These are phyloP conservation scores for Rachycentron canadum DNA, from an alignment of 2,797 vertebrate genomes.

Conservation along the genomic window DNA sequence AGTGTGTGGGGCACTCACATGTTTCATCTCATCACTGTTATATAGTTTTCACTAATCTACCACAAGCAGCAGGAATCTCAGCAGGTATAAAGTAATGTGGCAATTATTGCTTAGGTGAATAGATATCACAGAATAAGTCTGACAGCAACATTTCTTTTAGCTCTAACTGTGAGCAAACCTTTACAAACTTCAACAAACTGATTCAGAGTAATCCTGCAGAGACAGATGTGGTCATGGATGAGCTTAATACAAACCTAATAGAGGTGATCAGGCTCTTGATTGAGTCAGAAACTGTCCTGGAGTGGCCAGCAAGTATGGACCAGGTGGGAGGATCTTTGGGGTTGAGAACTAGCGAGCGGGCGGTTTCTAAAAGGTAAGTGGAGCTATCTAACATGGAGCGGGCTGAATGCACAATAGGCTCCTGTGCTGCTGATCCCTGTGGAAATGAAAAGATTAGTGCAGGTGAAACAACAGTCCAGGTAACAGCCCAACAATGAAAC, in stretches of 20 bases:
- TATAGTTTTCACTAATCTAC: conserved; percentile 33
- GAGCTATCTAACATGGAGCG: conserved; percentile 98
- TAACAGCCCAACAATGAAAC: conserved; percentile 40
- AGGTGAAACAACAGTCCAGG: conserved; percentile 58
- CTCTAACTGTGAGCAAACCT: conserved; percentile 17
- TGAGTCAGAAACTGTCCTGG: conserved; percentile 96
- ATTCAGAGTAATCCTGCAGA: conserved; percentile 47
- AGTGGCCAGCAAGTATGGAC: conserved; percentile 96
- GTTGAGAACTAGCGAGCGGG: conserved; percentile 95
- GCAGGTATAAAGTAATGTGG: conserved; percentile 45
- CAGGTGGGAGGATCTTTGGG: conserved; percentile 98
- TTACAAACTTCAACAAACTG: conserved; percentile 15
- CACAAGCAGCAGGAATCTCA: conserved; percentile 47
- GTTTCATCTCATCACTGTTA: conserved; percentile 44
- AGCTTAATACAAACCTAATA: conserved; percentile 89
- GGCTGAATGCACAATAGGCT: conserved; percentile 95
- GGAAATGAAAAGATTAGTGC: conserved; percentile 41
- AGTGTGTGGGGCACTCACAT: conserved; percentile 24
- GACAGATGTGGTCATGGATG: conserved; percentile 13
- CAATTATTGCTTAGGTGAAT: conserved; percentile 56
- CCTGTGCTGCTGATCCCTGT: conserved; percentile 95
- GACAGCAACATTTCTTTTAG: conserved; percentile 21
- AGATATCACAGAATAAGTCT: conserved; percentile 35
- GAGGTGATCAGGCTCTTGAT: conserved; percentile 99
- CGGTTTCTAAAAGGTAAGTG: conserved; percentile 92